Conservation (phyloP, 1,140 invertebrate species). For the Drosophila oshimai region DNA sequence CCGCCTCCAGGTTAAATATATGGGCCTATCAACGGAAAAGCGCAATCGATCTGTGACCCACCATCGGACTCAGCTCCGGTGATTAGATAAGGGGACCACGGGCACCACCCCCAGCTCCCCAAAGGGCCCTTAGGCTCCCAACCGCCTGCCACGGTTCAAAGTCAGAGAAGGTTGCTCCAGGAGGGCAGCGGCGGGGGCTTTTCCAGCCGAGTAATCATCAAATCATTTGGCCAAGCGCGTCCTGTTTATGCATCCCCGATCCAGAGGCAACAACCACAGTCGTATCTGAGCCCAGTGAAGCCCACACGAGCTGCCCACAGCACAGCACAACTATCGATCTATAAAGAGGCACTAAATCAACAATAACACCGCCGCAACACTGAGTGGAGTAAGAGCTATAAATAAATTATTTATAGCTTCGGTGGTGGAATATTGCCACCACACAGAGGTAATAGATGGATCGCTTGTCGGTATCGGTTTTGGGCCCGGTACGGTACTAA, state of each 20-base stretch:
- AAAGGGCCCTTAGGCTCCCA: neutral
- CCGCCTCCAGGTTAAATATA: constrained; percentile 69
- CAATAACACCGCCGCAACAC: constrained; percentile 56
- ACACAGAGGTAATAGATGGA: constrained; percentile 65
- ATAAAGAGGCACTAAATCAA: constrained; percentile 78
- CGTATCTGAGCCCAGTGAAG: constrained; percentile 1
- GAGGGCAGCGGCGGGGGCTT: constrained; percentile 7
- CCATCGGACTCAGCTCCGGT: constrained; percentile 31
- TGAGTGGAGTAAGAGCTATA: constrained; percentile 63
- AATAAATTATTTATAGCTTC: constrained; percentile 81
- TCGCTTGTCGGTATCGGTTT: constrained; percentile 26
- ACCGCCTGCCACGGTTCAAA: constrained; percentile 14
- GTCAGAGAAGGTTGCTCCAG: constrained; percentile 5
- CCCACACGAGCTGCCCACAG: constrained; percentile 21
- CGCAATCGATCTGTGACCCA: constrained; percentile 69
- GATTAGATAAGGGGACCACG: constrained; percentile 63
- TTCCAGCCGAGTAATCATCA: neutral
- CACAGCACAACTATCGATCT: constrained; percentile 64
- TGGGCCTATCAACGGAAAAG: constrained; percentile 57
- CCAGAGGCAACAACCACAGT: neutral
- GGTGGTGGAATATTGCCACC: constrained; percentile 77
- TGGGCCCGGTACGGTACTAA: neutral
- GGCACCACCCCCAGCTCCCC: neutral
- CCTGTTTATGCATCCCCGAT: constrained; percentile 50
- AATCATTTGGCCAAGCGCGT: constrained; percentile 7